Evolutionary conservation across 2,113 vertebrate species (phyloP), one percentile per base, ranked within the genome.

Genomic region (Madoqua kirkii): DNA sequence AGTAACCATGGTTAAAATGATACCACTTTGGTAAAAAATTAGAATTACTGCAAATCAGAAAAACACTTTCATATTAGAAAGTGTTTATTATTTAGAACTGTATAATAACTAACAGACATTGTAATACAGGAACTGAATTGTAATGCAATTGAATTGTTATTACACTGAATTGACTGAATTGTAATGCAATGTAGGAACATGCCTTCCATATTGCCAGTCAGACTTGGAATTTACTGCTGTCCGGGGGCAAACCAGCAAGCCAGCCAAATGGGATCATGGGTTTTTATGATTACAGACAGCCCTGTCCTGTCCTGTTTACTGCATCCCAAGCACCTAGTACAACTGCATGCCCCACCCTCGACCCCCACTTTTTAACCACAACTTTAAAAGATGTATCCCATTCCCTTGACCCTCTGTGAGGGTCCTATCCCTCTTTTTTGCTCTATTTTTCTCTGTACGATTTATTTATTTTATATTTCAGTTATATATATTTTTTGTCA

Each of bases 1-100:
- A 94, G 19, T 89, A 94, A 95, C 23, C 62, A 9, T 45, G n/a
- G 23, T n/a, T 83, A 91, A 95, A 94, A 71, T 93, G 82, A 95
- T 3, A 84, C 10, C 45, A 3, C 36, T 50, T 31, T 36, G 10
- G 16, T 85, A 7, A 84, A 93, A 96, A 88, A 5, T 95, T 17
- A 40, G 21, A 94, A 62, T 96, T 52, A 93, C 1, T 2, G 55
- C 36, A 36, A 96, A 83, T 89, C 74, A 97, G 74, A 97, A 95
- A 95, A 93, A 55, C 31, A 91, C 12, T 81, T 94, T n/a, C 9
- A 36, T 19, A 57, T 43, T 40, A 86, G 52, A 78, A 93, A 96
- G 36, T 16, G 67, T 27, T 25, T 74, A 55, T 17, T 78, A 36
- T 10, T 83, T 74, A 83, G 78, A 95, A 86, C 23, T 33, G 23